Percentiles rank a stretch among this genome's conserved stretches.
Conservation (phyloP, 2,888 invertebrate genomes). For the Mechanitis messenoides region DNA sequence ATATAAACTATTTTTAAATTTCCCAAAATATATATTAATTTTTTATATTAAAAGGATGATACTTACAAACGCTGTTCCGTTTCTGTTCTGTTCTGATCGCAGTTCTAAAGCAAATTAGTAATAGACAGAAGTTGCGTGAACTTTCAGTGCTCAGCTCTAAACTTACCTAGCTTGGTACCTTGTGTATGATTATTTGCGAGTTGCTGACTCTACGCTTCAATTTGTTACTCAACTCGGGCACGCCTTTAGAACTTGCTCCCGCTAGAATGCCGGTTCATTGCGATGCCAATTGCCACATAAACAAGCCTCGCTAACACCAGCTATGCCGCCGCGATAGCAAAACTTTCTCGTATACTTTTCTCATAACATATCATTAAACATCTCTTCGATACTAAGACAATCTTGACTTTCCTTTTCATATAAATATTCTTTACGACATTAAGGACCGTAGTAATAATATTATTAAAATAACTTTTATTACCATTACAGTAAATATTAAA, state of each 20-base stretch:
- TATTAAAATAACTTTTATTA: neutral
- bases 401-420: slow-evolving; percentile 19
- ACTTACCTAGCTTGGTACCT: slow-evolving; percentile 45
- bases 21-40: neutral
- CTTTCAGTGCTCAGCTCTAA: slow-evolving; percentile 42
- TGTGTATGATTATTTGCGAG: slow-evolving; percentile 68
- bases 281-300: slow-evolving; percentile 68
- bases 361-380: slow-evolving; percentile 51
- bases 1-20: too few relatives aligned
- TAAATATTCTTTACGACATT: slow-evolving; percentile 12
- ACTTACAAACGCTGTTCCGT: slow-evolving; percentile 29
- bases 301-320: slow-evolving; percentile 54
- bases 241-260: slow-evolving; percentile 60
- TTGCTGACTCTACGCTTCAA: slow-evolving; percentile 56
- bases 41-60: slow-evolving; percentile 1
- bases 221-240: slow-evolving; percentile 58
- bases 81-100: slow-evolving; percentile 44
- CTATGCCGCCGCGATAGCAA: slow-evolving; percentile 51
- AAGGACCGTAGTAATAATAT: neutral
- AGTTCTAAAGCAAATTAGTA: slow-evolving; percentile 54
- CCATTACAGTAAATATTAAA: too few relatives aligned
- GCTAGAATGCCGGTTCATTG: slow-evolving; percentile 55
- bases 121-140: slow-evolving; percentile 49
- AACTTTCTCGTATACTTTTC: slow-evolving; percentile 60
- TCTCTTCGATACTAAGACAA: slow-evolving; percentile 14